Conservation (phyloP, 2,113 vertebrate genomes). For the Notarius quadriscutis region DNA sequence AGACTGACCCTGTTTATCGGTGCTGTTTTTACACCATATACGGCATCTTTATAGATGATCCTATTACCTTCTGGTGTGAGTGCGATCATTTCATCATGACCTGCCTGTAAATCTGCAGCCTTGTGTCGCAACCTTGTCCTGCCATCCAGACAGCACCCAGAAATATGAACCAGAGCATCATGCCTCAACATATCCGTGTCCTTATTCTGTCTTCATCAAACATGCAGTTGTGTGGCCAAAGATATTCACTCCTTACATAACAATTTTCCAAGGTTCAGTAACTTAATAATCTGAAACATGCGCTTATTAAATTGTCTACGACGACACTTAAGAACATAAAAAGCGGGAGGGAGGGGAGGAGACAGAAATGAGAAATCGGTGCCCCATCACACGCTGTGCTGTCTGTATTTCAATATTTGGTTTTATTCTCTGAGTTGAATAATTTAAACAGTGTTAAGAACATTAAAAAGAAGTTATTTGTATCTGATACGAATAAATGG, state of each 20-base stretch:
- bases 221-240: not conserved
- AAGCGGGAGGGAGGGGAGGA: not conserved
- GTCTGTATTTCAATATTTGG: not conserved
- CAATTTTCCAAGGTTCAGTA: slow-evolving; percentile 3
- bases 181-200: slow-evolving; percentile 19
- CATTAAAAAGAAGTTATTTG: slow-evolving; percentile 24
- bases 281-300: slow-evolving; percentile 1
- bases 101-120: slow-evolving; percentile 46
- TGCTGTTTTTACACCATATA: slow-evolving; percentile 29
- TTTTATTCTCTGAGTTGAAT: slow-evolving; percentile 14
- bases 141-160: slow-evolving; percentile 29
- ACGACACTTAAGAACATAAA: not conserved
- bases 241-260: not conserved
- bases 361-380: slow-evolving; percentile 16
- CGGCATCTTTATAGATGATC: slow-evolving; percentile 47
- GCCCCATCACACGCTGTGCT: not conserved
- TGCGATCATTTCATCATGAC: slow-evolving; percentile 53
- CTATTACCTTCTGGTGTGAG: slow-evolving; percentile 39
- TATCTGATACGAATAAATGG: slow-evolving; percentile 21
- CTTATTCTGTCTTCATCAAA: slow-evolving; percentile 31
- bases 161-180: slow-evolving; percentile 18
- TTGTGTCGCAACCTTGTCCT: slow-evolving; percentile 44
- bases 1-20: slow-evolving; percentile 13
- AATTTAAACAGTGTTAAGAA: slow-evolving; percentile 12
- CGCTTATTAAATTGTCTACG: slow-evolving; percentile 1